phyloP scores from a whole-genome alignment of 2,797 vertebrate species.

The Anniella stebbinsi region DNA sequence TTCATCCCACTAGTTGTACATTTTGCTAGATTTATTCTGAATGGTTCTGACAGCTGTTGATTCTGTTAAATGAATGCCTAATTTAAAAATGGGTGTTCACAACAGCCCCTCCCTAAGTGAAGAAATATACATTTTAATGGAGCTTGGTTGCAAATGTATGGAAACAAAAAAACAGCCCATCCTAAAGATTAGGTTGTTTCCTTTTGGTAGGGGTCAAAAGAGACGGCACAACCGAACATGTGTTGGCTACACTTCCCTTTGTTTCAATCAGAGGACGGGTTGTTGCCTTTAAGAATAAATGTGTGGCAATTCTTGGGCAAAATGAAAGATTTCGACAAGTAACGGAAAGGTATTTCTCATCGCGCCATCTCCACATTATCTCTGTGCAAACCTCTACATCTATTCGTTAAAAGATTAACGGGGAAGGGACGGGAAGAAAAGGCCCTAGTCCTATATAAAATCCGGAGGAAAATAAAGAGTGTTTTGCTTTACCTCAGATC shows the following conservation, averaged over 20 bases:
- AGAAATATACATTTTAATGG: constrained; percentile 69
- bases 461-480: constrained; percentile 42
- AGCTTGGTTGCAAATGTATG: constrained; percentile 49
- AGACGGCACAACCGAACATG: constrained; percentile 63
- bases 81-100: constrained; percentile 65
- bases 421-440: constrained; percentile 2
- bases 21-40: constrained; percentile 81
- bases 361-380: constrained; percentile 55
- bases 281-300: constrained; percentile 40
- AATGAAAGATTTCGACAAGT: constrained; percentile 65
- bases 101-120: constrained; percentile 40
- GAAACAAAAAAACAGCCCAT: constrained; percentile 33
- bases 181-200: constrained; percentile 9
- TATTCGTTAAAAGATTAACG: constrained; percentile 7
- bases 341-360: constrained; percentile 71
- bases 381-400: constrained; percentile 39
- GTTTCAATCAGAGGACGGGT: constrained; percentile 68
- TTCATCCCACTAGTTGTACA: constrained; percentile 67
- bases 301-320: constrained; percentile 50
- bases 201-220: constrained; percentile 49
- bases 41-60: constrained; percentile 83
- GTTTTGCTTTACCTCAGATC: constrained; percentile 76
- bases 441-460: constrained; percentile 40
- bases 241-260: constrained; percentile 69
- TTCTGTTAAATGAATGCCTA: constrained; percentile 80